Evolutionary conservation across 2,113 vertebrate species (phyloP).

Genomic region (Gambusia affinis): DNA sequence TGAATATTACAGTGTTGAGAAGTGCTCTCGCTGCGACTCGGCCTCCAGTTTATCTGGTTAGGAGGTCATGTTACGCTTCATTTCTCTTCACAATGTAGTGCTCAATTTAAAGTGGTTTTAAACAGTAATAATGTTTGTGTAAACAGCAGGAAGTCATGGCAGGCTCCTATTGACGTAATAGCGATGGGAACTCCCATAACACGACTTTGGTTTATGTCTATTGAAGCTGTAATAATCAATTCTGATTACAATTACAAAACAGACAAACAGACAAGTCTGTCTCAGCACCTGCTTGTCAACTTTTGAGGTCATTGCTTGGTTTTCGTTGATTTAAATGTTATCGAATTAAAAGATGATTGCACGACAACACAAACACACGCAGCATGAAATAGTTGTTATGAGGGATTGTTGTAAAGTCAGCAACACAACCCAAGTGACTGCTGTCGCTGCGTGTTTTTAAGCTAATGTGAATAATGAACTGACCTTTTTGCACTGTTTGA

Average conservation of each 20-base stretch:
- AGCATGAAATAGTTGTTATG: too few relatives aligned
- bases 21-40: conserved; percentile 35
- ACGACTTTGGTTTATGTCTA: not conserved
- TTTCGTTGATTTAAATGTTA: too few relatives aligned
- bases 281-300: too few relatives aligned
- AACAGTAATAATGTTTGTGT: conserved; percentile 43
- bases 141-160: conserved; percentile 37
- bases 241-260: conserved; percentile 5
- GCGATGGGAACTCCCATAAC: conserved; percentile 2
- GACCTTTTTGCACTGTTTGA: too few relatives aligned
- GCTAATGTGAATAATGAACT: too few relatives aligned
- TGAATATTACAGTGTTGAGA: conserved; percentile 39
- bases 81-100: conserved; percentile 60
- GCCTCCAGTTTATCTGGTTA: conserved; percentile 34
- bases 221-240: conserved; percentile 1
- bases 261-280: conserved; percentile 19
- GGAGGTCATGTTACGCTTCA: conserved; percentile 56
- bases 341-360: too few relatives aligned
- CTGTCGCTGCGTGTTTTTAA: too few relatives aligned
- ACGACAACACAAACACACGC: too few relatives aligned
- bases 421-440: too few relatives aligned
- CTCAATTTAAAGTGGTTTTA: conserved; percentile 34
- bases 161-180: conserved; percentile 8
- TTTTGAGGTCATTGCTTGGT: too few relatives aligned
- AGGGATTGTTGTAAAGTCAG: too few relatives aligned